These are phyloP conservation scores for Pseudomyrmex dendroicus DNA, from an alignment of 1,140 invertebrate species.

Conservation along the genomic window DNA sequence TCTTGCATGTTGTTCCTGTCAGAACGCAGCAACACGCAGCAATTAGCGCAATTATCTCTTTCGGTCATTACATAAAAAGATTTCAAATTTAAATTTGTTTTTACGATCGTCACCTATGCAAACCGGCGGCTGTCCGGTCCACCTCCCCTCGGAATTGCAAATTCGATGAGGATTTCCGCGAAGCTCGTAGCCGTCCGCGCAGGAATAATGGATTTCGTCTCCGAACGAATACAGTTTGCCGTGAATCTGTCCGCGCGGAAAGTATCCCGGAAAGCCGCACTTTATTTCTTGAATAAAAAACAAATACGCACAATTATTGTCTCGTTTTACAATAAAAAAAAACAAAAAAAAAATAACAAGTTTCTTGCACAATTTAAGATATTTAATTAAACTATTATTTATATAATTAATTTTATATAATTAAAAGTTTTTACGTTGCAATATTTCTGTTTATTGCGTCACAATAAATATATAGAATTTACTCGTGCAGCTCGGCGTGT, in stretches of 20 bases:
- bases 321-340: no score
- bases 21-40: neutral
- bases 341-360: no score
- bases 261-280: constrained; percentile 87
- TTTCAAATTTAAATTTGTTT: no score
- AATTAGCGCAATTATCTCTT: neutral
- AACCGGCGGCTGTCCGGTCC: constrained; percentile 83
- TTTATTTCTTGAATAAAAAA: constrained; percentile 75
- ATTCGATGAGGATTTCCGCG: constrained; percentile 81
- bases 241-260: constrained; percentile 85
- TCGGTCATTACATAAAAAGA: no score
- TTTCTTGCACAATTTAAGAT: no score
- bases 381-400: neutral
- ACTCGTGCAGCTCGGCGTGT: constrained; percentile 85
- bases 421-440: no score
- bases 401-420: no score
- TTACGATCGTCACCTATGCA: constrained; percentile 81
- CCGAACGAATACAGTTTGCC: constrained; percentile 86
- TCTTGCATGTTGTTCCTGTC: constrained; percentile 79
- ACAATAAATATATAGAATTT: constrained; percentile 73
- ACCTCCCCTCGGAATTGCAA: constrained; percentile 86
- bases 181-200: constrained; percentile 85
- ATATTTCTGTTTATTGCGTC: neutral
- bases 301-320: neutral
- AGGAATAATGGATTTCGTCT: constrained; percentile 85